phyloP scores from a whole-genome alignment of 2,113 vertebrate species.

The Bettongia penicillata region DNA sequence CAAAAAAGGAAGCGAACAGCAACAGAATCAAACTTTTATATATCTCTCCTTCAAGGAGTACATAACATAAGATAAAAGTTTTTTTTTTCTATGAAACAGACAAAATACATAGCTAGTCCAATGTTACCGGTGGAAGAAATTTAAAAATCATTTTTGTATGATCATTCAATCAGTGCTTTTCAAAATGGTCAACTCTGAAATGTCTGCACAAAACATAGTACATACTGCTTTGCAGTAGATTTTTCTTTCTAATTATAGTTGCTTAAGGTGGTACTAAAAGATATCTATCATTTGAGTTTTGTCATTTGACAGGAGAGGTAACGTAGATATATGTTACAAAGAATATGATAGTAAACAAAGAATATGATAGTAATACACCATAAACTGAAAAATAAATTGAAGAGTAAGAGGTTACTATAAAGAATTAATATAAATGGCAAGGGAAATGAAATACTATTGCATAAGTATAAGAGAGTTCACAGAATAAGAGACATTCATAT shows the following conservation, averaged over 20 bases:
- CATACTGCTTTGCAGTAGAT: constrained; percentile 5
- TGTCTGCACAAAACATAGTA: constrained; percentile 14
- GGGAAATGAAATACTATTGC: constrained; percentile 29
- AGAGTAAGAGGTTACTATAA: not conserved
- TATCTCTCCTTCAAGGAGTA: constrained; percentile 24
- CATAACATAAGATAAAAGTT: not conserved
- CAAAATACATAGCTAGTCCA: not conserved
- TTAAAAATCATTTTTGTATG: not conserved
- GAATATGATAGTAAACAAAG: not conserved
- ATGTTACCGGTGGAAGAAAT: not conserved
- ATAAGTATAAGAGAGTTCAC: not conserved
- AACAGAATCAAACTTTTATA: not conserved
- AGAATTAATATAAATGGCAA: constrained; percentile 36
- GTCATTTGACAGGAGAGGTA: not conserved
- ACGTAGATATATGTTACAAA: not conserved
- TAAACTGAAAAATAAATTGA: not conserved
- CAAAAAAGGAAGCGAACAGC: not conserved
- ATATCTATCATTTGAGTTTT: not conserved
- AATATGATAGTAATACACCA: not conserved
- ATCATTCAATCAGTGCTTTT: not conserved
- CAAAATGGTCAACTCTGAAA: constrained; percentile 4
- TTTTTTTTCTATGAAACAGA: constrained; percentile 1
- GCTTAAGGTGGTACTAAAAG: not conserved
- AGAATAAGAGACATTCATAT: not conserved
- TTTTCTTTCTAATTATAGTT: constrained; percentile 12